A percentile compares a stretch with the other conserved stretches of the same genome.
These are phyloP conservation scores for Arothron firmamentum DNA, from an alignment of 2,113 vertebrate species.

Conservation along the genomic window DNA sequence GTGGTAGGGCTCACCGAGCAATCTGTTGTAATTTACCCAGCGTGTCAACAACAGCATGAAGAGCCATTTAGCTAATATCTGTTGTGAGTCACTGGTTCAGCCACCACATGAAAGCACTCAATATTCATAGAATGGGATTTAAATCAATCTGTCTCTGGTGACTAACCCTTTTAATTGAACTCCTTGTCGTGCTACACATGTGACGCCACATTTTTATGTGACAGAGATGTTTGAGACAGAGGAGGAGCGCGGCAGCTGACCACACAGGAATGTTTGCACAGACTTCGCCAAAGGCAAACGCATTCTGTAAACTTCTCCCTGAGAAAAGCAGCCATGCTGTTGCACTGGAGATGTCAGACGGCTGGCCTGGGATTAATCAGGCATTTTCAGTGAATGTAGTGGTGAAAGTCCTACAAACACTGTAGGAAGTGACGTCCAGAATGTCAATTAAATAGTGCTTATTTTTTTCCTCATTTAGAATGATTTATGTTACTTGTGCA, in stretches of 20 bases:
- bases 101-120: constrained; percentile 63
- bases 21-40: not conserved
- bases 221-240: constrained; percentile 18
- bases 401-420: constrained; percentile 10
- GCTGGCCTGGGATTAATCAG: not conserved
- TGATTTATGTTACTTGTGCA: constrained; percentile 5
- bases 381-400: constrained; percentile 43
- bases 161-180: not conserved
- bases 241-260: constrained; percentile 53
- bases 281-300: constrained; percentile 24
- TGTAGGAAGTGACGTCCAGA: constrained; percentile 8
- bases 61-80: constrained; percentile 12
- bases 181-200: constrained; percentile 3
- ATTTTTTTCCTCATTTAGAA: constrained; percentile 9
- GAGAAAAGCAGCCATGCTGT: constrained; percentile 23
- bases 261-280: constrained; percentile 63
- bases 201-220: not conserved
- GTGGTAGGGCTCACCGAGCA: too few relatives aligned
- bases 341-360: constrained; percentile 3
- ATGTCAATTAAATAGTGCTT: too few relatives aligned
- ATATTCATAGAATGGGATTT: constrained; percentile 19
- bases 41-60: not conserved
- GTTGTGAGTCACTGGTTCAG: constrained; percentile 13
- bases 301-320: constrained; percentile 29
- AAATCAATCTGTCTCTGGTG: not conserved